Percentiles rank a stretch among this genome's conserved stretches.
phyloP scores from a whole-genome alignment of 2,888 invertebrate genomes.

The Phalangium opilio region DNA sequence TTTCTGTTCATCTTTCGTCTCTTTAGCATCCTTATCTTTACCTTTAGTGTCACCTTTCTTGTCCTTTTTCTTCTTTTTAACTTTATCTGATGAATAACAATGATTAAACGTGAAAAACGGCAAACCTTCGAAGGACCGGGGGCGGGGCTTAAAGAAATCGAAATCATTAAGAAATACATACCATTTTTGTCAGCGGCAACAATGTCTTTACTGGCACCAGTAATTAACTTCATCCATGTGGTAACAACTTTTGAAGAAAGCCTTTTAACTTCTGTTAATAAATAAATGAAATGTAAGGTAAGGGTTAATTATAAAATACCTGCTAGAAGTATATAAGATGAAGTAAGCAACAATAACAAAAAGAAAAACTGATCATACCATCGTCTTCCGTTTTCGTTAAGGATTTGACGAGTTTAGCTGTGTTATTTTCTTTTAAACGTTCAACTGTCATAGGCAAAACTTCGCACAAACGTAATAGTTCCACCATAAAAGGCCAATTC shows the following conservation, averaged over 20 bases:
- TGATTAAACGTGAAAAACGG: neutral
- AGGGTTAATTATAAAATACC: conserved; percentile 8
- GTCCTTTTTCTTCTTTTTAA: conserved; percentile 7
- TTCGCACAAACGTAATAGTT: conserved; percentile 66
- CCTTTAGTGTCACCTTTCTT: conserved; percentile 23
- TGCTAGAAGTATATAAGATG: neutral
- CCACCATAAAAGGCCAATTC: conserved; percentile 73
- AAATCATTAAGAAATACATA: neutral
- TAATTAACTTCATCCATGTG: conserved; percentile 77
- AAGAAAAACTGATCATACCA: conserved; percentile 38
- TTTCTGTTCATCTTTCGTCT: conserved; percentile 9
- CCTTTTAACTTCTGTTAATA: conserved; percentile 54
- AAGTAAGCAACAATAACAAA: neutral
- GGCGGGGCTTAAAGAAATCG: no score
- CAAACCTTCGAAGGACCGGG: no score
- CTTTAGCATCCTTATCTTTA: conserved; percentile 7
- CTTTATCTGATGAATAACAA: conserved; percentile 4
- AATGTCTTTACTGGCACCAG: conserved; percentile 36
- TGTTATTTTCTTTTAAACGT: conserved; percentile 73
- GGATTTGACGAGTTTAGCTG: conserved; percentile 78
- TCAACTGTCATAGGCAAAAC: conserved; percentile 80
- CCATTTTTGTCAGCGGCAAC: neutral
- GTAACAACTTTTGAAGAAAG: conserved; percentile 68
- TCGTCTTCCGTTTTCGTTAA: conserved; percentile 60
- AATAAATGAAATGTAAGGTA: conserved; percentile 20